Conservation (phyloP, 2,113 vertebrate genomes). For the Actinemys pallida region DNA sequence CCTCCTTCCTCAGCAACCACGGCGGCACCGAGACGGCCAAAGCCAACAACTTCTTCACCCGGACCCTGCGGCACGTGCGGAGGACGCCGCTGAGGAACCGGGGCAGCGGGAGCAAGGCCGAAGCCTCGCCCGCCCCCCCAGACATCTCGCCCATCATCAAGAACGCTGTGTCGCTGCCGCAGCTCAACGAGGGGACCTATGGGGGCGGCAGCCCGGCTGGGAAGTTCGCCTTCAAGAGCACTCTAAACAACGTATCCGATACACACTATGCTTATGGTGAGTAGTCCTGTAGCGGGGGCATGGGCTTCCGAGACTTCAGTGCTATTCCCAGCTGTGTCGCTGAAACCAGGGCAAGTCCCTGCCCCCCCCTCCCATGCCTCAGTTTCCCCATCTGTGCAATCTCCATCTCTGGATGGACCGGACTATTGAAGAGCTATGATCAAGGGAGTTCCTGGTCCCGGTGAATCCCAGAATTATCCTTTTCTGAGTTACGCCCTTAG, state of each 20-base stretch:
- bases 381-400: background rate
- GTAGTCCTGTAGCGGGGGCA: background rate
- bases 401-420: background rate
- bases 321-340: background rate
- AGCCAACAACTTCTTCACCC: slow-evolving; percentile 85
- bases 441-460: background rate
- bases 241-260: slow-evolving; percentile 81
- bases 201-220: slow-evolving; percentile 73
- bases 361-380: background rate
- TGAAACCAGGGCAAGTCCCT: background rate
- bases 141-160: slow-evolving; percentile 95
- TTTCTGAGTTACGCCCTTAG: background rate
- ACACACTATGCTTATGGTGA: slow-evolving; percentile 87
- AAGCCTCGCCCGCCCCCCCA: slow-evolving; percentile 82
- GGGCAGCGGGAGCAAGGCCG: slow-evolving; percentile 67
- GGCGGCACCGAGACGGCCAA: slow-evolving; percentile 79
- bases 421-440: background rate
- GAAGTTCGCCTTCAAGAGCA: slow-evolving; percentile 82
- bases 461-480: background rate
- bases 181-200: slow-evolving; percentile 83
- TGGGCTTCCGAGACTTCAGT: background rate
- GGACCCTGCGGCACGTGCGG: slow-evolving; percentile 88
- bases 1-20: slow-evolving; percentile 95
- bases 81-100: slow-evolving; percentile 75
- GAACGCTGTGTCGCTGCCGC: slow-evolving; percentile 92